Percentiles rank a stretch among this genome's conserved stretches.
These are phyloP conservation scores for Aphidius ervi DNA, from an alignment of 1,140 invertebrate species.

Conservation along the genomic window DNA sequence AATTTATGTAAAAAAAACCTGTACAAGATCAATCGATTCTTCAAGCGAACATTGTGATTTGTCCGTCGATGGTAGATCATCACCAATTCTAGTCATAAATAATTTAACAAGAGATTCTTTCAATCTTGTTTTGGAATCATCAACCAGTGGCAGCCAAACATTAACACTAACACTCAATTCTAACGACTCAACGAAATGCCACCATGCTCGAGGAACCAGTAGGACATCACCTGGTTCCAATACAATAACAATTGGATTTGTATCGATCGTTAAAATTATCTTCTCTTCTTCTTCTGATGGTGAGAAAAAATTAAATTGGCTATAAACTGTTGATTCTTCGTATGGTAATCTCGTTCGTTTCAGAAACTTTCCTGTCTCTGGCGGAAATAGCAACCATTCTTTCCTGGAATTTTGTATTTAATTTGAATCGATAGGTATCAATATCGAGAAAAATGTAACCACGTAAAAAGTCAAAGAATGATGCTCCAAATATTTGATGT, in stretches of 20 bases:
- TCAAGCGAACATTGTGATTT: slow-evolving; percentile 26
- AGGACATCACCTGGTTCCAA: slow-evolving; percentile 82
- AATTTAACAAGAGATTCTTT: slow-evolving; percentile 51
- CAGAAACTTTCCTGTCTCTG: slow-evolving; percentile 62
- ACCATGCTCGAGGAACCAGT: slow-evolving; percentile 87
- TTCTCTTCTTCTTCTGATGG: slow-evolving; percentile 47
- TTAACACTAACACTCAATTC: slow-evolving; percentile 76
- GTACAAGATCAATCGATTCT: slow-evolving; percentile 40
- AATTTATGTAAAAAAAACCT: slow-evolving; percentile 21
- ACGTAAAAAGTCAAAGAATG: too few species aligned
- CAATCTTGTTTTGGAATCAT: slow-evolving; percentile 41
- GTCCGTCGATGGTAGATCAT: slow-evolving; percentile 26
- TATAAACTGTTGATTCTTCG: slow-evolving; percentile 96
- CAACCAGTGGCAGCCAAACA: slow-evolving; percentile 77
- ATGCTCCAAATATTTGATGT: too few species aligned
- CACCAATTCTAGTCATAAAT: slow-evolving; percentile 39
- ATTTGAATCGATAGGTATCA: not conserved
- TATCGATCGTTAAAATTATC: slow-evolving; percentile 27
- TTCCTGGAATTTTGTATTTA: slow-evolving; percentile 61
- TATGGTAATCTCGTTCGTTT: slow-evolving; percentile 86
- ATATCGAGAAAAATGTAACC: slow-evolving; percentile 36
- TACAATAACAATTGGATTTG: slow-evolving; percentile 53
- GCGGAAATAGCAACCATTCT: slow-evolving; percentile 89
- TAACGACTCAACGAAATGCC: slow-evolving; percentile 91
- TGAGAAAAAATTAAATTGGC: slow-evolving; percentile 74